Conservation (phyloP, 2,113 vertebrate genomes). For the Odocoileus hemionus region DNA sequence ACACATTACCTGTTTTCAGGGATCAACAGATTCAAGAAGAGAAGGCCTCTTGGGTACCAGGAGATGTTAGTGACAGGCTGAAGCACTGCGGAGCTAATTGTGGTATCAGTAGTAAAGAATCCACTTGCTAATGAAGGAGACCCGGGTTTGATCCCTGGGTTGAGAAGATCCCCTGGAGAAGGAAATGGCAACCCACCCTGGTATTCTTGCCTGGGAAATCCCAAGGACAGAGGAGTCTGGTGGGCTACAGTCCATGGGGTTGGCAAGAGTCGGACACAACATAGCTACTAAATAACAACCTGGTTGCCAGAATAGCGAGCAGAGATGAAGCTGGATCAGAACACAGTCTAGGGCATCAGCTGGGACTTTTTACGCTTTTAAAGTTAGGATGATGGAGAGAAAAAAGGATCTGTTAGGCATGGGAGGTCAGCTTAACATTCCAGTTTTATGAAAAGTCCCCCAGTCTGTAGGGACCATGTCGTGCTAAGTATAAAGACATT, state of each 20-base stretch:
- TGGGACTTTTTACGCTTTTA: background rate
- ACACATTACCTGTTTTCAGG: background rate
- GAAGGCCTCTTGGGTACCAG: background rate
- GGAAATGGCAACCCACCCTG: background rate
- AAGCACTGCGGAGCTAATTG: fast-evolving
- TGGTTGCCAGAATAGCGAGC: fast-evolving
- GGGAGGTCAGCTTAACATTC: background rate
- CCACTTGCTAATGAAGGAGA: background rate
- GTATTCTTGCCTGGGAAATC: background rate
- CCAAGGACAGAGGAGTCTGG: background rate
- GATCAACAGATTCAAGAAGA: background rate
- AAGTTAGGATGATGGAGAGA: background rate
- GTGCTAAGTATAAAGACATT: background rate
- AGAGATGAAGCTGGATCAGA: background rate
- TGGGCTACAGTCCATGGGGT: background rate
- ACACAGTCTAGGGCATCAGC: background rate
- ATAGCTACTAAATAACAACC: background rate
- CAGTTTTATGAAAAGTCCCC: background rate
- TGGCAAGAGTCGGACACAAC: background rate
- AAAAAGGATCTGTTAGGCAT: background rate
- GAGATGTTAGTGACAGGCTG: background rate
- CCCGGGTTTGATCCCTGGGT: background rate
- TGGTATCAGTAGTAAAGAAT: background rate
- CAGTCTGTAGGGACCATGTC: background rate
- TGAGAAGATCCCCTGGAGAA: background rate